Evolutionary conservation across 2,113 vertebrate genomes (phyloP).

Genomic region (Mionectes macconnelli): DNA sequence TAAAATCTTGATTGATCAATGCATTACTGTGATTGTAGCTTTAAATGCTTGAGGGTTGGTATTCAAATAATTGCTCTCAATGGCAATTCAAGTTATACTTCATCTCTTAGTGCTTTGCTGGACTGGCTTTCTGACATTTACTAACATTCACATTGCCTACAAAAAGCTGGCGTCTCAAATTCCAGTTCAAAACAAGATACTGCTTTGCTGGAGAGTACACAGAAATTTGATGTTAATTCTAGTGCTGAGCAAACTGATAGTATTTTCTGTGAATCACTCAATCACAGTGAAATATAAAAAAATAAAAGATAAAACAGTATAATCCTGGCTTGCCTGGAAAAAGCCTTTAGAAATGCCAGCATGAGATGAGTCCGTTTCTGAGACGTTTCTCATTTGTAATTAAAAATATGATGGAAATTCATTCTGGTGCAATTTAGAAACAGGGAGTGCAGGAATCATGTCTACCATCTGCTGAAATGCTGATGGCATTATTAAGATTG

Average conservation of each 20-base stretch:
- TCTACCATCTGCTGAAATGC: conserved; percentile 36
- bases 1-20: neutral
- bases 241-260: neutral
- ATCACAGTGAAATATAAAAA: neutral
- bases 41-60: neutral
- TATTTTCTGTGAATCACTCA: neutral
- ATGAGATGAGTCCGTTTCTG: neutral
- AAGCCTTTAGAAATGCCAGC: neutral
- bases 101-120: neutral
- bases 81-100: neutral
- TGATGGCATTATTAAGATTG: conserved; percentile 28
- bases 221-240: neutral
- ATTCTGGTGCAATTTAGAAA: conserved; percentile 6
- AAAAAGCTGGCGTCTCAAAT: conserved; percentile 3
- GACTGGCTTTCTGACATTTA: neutral
- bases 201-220: neutral
- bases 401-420: conserved; percentile 42
- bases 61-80: neutral
- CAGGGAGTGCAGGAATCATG: conserved; percentile 9
- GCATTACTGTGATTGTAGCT: neutral
- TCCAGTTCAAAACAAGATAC: neutral
- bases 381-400: conserved; percentile 28
- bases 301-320: neutral
- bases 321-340: neutral
- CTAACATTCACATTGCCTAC: neutral